Conservation (phyloP, 2,113 vertebrate species). For the Cheilinus undulatus region DNA sequence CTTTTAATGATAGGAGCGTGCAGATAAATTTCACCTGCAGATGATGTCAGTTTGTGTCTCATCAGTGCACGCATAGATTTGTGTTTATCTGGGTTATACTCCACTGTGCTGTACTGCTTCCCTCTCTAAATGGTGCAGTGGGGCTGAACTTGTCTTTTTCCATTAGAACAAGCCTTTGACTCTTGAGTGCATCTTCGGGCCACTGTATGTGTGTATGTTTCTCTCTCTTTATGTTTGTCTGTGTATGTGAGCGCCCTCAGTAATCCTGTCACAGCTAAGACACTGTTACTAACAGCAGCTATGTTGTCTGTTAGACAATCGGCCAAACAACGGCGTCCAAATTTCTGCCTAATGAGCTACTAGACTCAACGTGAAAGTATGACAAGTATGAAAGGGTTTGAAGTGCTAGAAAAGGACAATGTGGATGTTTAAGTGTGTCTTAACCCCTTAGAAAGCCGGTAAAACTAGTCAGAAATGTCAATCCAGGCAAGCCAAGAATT, state of each 20-base stretch:
- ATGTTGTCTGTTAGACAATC: constrained; percentile 15
- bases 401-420: neutral
- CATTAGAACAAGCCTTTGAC: constrained; percentile 37
- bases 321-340: neutral
- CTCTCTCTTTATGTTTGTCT: constrained; percentile 8
- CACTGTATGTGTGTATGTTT: neutral
- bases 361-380: neutral
- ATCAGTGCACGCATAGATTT: neutral
- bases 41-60: neutral
- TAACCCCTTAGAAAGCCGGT: no score
- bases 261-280: constrained; percentile 18
- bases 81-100: constrained; percentile 10
- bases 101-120: neutral
- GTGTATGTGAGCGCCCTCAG: constrained; percentile 9
- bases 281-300: constrained; percentile 1
- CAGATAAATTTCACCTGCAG: neutral
- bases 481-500: no score
- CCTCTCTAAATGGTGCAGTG: constrained; percentile 26
- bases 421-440: no score
- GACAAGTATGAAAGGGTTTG: neutral
- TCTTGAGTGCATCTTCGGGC: constrained; percentile 50
- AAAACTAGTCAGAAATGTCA: no score
- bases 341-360: constrained; percentile 25
- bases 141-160: constrained; percentile 37
- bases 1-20: neutral